These are phyloP conservation scores for Theretra japonica DNA, from an alignment of 2,888 invertebrate genomes.

Conservation along the genomic window DNA sequence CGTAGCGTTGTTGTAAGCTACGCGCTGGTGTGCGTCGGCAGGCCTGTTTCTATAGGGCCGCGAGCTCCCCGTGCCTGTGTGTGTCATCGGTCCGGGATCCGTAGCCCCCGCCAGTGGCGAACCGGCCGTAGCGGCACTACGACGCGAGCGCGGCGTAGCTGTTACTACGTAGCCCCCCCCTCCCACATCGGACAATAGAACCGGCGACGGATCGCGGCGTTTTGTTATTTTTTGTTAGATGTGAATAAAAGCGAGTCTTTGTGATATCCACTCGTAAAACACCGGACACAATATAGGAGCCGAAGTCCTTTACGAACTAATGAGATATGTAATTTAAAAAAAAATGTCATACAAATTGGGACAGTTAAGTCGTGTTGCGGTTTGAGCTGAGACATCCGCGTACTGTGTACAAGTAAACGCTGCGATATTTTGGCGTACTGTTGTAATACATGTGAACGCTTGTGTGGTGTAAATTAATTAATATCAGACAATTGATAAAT, in stretches of 20 bases:
- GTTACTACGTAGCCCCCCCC: constrained; percentile 50
- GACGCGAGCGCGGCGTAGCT: constrained; percentile 75
- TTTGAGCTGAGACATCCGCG: constrained; percentile 51
- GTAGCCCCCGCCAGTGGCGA: constrained; percentile 82
- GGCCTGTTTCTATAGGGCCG: constrained; percentile 54
- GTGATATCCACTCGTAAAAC: constrained; percentile 65
- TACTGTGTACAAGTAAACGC: constrained; percentile 53
- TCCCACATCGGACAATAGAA: constrained; percentile 68
- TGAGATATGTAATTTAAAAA: constrained; percentile 60
- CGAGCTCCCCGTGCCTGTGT: constrained; percentile 66
- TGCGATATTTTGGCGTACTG: constrained; percentile 49
- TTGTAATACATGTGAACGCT: constrained; percentile 60
- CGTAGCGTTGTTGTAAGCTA: constrained; percentile 62
- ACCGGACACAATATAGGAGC: constrained; percentile 62
- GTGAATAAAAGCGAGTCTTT: constrained; percentile 71
- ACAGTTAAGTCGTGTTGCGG: constrained; percentile 59
- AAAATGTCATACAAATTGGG: constrained; percentile 56
- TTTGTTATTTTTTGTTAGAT: constrained; percentile 76
- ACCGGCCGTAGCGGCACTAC: constrained; percentile 73
- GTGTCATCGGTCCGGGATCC: constrained; percentile 76
- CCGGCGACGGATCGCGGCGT: constrained; percentile 72
- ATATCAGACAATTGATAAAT: constrained; percentile 56
- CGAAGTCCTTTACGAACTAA: constrained; percentile 57
- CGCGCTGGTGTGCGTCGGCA: constrained; percentile 61
- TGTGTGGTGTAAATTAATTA: constrained; percentile 67